Evolutionary conservation across 2,888 invertebrate genomes (phyloP), one percentile per base, ranked within the genome.

Genomic region (Panopea generosa): DNA sequence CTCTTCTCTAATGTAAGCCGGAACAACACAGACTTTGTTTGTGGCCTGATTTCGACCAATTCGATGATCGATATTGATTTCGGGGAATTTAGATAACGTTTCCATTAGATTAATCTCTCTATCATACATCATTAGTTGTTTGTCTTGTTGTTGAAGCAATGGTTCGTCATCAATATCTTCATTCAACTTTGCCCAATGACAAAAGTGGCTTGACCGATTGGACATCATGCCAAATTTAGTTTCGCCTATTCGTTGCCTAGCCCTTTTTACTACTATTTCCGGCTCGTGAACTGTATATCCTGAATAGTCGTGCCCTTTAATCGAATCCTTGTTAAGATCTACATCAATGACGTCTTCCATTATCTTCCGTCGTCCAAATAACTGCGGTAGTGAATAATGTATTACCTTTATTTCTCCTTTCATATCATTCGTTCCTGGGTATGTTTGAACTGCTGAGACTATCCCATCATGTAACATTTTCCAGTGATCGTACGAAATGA

Each of bases 111-210:
- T 2, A 16, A 60, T 7, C 26, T 45, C 24, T 43, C 47, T 45
- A 1, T 43, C 27, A 29, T 24, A 45, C 4, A 20, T 22, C 29
- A 2, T 43, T 14, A 11, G 20, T 43, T 27, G 14, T 33, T n/a
- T 20, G 18, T 4, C 3, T 29, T 40, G 16, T 20, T 1, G 22
- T n/a, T n/a, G 26, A n/a, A 24, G 2, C 11, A 22, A 16, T 16
- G 22, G n/a, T n/a, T 52, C 24, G 14, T 6, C 11, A 11, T 61
- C 57, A 29, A 29, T 45, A 27, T 40, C 50, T 22, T 74, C 74
- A 45, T 50, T 56, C 6, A 74, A 33, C 33, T 74, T 74, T 20
- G 74, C 68, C 74, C 74, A 74, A 43, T 74, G 68, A 20, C 74
- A n/a, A n/a, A n/a, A n/a, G n/a, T n/a, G n/a, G n/a, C n/a, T n/a